phyloP scores from a whole-genome alignment of 2,113 vertebrate species.

The Stomatorhinus ivindoensis region DNA sequence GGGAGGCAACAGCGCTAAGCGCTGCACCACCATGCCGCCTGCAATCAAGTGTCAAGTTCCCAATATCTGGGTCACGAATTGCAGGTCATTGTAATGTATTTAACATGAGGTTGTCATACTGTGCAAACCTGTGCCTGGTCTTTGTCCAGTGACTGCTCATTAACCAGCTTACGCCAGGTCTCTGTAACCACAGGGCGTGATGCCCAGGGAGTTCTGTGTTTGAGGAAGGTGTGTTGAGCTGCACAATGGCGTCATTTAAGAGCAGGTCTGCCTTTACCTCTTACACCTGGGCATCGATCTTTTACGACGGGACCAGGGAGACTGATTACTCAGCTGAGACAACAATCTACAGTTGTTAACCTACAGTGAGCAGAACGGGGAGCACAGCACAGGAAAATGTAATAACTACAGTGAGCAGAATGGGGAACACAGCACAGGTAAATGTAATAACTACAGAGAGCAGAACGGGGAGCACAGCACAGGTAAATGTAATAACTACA shows the following conservation, averaged over 20 bases:
- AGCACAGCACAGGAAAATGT: not conserved
- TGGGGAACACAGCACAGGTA: not conserved
- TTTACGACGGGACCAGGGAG: not conserved
- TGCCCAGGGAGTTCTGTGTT: not conserved
- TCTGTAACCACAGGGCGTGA: not conserved
- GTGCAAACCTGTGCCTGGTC: not conserved
- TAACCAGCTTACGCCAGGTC: not conserved
- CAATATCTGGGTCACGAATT: not conserved
- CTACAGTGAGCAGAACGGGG: not conserved
- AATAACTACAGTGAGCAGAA: not conserved
- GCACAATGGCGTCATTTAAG: not conserved
- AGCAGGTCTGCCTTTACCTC: not conserved
- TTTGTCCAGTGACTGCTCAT: not conserved
- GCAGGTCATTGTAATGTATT: not conserved
- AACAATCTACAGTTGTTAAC: no score
- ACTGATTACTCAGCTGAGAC: not conserved
- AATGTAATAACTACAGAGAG: not conserved
- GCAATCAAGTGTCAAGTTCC: not conserved
- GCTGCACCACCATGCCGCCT: no score
- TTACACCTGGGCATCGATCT: not conserved
- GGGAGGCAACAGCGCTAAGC: no score
- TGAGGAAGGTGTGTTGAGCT: not conserved
- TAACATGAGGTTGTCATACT: not conserved
- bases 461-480: not conserved
- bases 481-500: not conserved